phyloP scores from a whole-genome alignment of 2,113 vertebrate genomes.

The Nannobrachium achirus region DNA sequence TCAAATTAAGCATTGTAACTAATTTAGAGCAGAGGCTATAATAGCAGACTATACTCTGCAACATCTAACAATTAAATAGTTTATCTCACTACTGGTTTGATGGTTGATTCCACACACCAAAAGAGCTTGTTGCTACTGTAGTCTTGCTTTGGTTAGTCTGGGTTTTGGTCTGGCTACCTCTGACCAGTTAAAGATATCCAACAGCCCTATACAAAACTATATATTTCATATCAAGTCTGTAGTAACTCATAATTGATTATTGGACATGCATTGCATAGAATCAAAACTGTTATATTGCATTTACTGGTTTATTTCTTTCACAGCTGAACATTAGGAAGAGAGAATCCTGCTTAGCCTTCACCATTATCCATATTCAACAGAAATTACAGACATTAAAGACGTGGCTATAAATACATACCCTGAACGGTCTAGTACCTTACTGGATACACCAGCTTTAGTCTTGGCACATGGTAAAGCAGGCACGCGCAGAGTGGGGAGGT shows the following conservation, averaged over 20 bases:
- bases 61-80: not conserved
- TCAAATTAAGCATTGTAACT: constrained; percentile 9
- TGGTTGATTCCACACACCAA: constrained; percentile 1
- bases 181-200: not conserved
- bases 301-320: too few relatives aligned
- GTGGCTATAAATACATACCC: not conserved
- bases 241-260: not conserved
- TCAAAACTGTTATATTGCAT: too few relatives aligned
- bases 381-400: too few relatives aligned
- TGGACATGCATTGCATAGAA: not conserved
- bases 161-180: too few relatives aligned
- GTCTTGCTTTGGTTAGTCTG: not conserved
- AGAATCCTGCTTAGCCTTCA: too few relatives aligned
- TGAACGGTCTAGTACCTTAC: not conserved
- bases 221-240: not conserved
- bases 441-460: not conserved
- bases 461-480: constrained; percentile 2
- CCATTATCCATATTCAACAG: too few relatives aligned
- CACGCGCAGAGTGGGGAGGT: too few relatives aligned
- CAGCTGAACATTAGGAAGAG: too few relatives aligned
- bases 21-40: not conserved
- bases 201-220: not conserved
- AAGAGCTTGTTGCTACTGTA: not conserved
- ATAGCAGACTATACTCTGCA: not conserved
- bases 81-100: not conserved